Base-by-base conservation (phyloP, 2,113 vertebrate species). In the Quiscalus mexicanus region DNA sequence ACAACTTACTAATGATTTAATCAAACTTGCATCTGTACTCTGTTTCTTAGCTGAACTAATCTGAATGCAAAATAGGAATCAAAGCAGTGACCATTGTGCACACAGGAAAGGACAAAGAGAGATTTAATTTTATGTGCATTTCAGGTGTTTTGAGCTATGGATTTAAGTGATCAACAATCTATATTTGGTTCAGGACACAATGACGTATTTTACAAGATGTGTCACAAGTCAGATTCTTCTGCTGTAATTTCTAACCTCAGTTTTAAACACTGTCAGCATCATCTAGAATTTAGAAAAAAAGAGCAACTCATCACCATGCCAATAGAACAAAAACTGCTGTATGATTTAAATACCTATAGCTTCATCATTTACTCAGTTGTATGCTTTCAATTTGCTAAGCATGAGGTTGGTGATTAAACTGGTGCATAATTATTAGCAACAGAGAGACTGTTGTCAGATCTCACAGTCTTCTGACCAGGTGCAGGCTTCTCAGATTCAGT, bases 341-440 rank as follows among this genome's bases (percentile, higher is more conserved):
- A 90, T 98, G 97, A 98, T 98, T 98, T 98, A 97, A 98, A 98
- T 98, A 98, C 98, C 97, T 98, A 98, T 97, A 97, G 97, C 97
- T 96, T 97, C 97, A 96, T 98, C 95, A 98, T 97, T 97, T 97
- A 96, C 94, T 94, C 91, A 91, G 90, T 94, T 97, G 96, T 90
- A 37, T 89, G 97, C 96, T 98, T 98, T 97, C 97, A 97, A 97
- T 98, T 98, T 96, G 91, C 91, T 96, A 97, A 95, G 94, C 95
- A 76, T 96, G 97, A 98, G 95, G 95, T 97, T 97, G 97, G 94
- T 98, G 97, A 98, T 98, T 98, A 98, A 98, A 98, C 97, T 95
- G 95, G 95, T 93, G 93, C 96, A 68, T 98, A 97, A 97, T 98
- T 98, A 98, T 98, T 98, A 98, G 97, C 95, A 97, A 95, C 95